Percentiles rank a stretch among this genome's conserved stretches.
These are phyloP conservation scores for Aporrectodea caliginosa DNA, from an alignment of 1,140 invertebrate genomes.

Conservation along the genomic window DNA sequence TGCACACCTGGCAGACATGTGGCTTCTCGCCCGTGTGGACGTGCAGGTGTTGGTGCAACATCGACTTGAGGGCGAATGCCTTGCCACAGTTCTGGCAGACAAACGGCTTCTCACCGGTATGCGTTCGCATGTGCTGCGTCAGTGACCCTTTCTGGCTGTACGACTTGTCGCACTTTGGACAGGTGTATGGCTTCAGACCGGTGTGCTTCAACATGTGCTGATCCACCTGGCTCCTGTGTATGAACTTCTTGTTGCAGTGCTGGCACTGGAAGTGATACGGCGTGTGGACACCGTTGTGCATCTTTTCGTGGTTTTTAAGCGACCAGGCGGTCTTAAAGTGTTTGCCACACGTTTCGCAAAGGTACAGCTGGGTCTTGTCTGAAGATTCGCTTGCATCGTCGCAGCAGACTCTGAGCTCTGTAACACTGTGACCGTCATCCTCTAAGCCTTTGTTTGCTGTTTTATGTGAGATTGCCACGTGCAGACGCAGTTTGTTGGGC, in stretches of 20 bases:
- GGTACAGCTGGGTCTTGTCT: slow-evolving; percentile 64
- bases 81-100: slow-evolving; percentile 50
- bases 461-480: not conserved
- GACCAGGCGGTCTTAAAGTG: slow-evolving; percentile 92
- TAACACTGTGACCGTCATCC: slow-evolving; percentile 91
- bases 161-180: not conserved
- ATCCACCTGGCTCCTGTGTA: slow-evolving; percentile 87
- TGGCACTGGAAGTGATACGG: not conserved
- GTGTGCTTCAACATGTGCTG: slow-evolving; percentile 66
- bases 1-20: slow-evolving; percentile 87
- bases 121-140: slow-evolving; percentile 24
- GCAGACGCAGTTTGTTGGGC: not conserved
- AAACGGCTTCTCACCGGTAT: not conserved
- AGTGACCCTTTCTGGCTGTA: slow-evolving; percentile 17
- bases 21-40: slow-evolving; percentile 93
- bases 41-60: slow-evolving; percentile 86
- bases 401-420: slow-evolving; percentile 94
- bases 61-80: slow-evolving; percentile 89
- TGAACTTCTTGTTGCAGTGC: slow-evolving; percentile 70
- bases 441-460: slow-evolving; percentile 61
- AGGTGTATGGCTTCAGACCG: slow-evolving; percentile 53
- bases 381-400: slow-evolving; percentile 75
- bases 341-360: slow-evolving; percentile 73
- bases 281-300: slow-evolving; percentile 79
- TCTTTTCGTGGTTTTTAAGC: slow-evolving; percentile 87